Evolutionary conservation across 2,113 vertebrate genomes (phyloP).

Genomic region (Copsychus sechellarum): DNA sequence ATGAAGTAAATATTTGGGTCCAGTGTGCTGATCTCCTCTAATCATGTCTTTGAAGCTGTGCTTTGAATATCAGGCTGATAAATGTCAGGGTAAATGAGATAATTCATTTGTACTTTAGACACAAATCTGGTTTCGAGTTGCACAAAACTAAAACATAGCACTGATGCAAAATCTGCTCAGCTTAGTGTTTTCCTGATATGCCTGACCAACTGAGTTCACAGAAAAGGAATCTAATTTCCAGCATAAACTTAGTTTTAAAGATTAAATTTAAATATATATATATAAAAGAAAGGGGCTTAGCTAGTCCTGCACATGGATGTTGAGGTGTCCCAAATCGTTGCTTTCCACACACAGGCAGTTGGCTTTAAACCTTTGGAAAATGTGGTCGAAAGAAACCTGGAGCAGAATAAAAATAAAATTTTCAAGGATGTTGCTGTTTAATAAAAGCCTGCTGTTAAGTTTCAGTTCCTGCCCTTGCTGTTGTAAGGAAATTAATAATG

Average conservation of each 20-base stretch:
- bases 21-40: not conserved
- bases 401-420: not conserved
- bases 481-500: not conserved
- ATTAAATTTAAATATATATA: not conserved
- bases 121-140: not conserved
- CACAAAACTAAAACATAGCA: constrained; percentile 9
- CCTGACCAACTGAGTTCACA: not conserved
- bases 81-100: constrained; percentile 48
- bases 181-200: not conserved
- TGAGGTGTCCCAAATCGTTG: not conserved
- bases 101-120: constrained; percentile 3
- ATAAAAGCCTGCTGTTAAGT: not conserved
- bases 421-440: not conserved
- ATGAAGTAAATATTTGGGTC: constrained; percentile 60
- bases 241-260: not conserved
- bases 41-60: constrained; percentile 46
- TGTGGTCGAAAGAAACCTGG: not conserved
- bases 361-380: not conserved
- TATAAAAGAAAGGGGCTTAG: not conserved
- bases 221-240: not conserved
- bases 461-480: not conserved
- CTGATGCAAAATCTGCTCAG: not conserved
- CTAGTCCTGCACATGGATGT: not conserved
- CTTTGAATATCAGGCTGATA: constrained; percentile 48
- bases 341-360: not conserved